These are phyloP conservation scores for Pholis gunnellus DNA, from an alignment of 2,113 vertebrate species.

Conservation along the genomic window DNA sequence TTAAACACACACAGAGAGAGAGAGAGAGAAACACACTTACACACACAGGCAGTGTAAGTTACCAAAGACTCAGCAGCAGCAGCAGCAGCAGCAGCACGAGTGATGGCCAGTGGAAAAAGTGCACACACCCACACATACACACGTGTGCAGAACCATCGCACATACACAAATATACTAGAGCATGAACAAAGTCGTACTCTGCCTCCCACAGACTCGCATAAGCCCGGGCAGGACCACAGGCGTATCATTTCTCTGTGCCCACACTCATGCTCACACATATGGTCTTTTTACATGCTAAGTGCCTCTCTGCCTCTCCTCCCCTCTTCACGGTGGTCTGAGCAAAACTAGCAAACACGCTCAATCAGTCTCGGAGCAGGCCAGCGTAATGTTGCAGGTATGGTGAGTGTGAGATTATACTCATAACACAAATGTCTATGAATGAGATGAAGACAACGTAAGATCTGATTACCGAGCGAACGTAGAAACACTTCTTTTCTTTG, in stretches of 20 bases:
- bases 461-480: neutral
- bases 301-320: slow-evolving; percentile 51
- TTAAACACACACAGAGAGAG: slow-evolving; percentile 62
- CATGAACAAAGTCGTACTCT: slow-evolving; percentile 59
- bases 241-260: slow-evolving; percentile 67
- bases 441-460: neutral
- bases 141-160: slow-evolving; percentile 52
- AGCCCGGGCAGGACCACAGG: slow-evolving; percentile 66
- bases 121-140: slow-evolving; percentile 69
- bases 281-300: slow-evolving; percentile 69
- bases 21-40: neutral
- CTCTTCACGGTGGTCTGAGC: slow-evolving; percentile 74
- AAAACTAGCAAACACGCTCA: slow-evolving; percentile 33
- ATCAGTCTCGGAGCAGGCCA: slow-evolving; percentile 32
- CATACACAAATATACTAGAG: slow-evolving; percentile 54
- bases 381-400: slow-evolving; percentile 33
- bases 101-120: slow-evolving; percentile 72
- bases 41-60: slow-evolving; percentile 60
- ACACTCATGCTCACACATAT: slow-evolving; percentile 75
- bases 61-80: slow-evolving; percentile 60
- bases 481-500: neutral
- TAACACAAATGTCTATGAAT: neutral
- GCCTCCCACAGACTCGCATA: slow-evolving; percentile 70
- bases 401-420: slow-evolving; percentile 13
- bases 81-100: slow-evolving; percentile 45